Base-by-base conservation (phyloP, 2,888 invertebrate species). In the Drosophila nigritarsus region DNA sequence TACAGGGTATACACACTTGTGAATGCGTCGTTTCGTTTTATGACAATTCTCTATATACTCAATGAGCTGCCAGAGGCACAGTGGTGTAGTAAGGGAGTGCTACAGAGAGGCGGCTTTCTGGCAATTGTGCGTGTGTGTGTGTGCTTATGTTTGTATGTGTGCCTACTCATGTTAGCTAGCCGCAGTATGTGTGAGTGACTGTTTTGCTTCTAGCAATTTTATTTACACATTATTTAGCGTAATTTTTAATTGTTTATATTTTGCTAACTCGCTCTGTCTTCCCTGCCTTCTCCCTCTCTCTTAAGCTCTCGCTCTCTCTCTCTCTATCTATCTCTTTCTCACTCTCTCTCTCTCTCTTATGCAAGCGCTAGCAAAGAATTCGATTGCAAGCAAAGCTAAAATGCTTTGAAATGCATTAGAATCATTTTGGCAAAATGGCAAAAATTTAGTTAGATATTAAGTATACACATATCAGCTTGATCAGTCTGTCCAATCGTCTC, bases 1-100 rank as follows among this genome's bases (percentile, higher is more conserved):
- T 53, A 36, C 32, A 34, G 24, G 34, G 34, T 54, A 18, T 54
- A 4, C 40, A 73, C 32, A 48, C 73, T 76, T 75, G 62, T 75
- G 64, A 68, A 66, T 75, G 85, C 75, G 72, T 84, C 82, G 72
- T 83, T 85, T 83, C 80, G 79, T 80, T 87, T 87, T 82, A 89
- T 82, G 84, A 82, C 83, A 89, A 89, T 89, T 89, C 9, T 20
- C 38, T 24, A n/a, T 50, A 29, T 27, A 9, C n/a, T 20, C 7
- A 32, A 7, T 15, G 18, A 27, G 15, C 48, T 48, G 27, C 15
- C 8, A 2, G 29, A 18, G 18, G 18, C 18, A 49, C 5, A 29
- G 1, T 27, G 49, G n/a, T 4, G 11, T 4, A 5, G 42, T 20
- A 13, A 20, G 30, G 38, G 34, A 0, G 27, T 20, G 15, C 15